Evolutionary conservation across 2,888 invertebrate species (phyloP), one percentile per base, ranked within the genome.

Genomic region (Agonopterix arenella): DNA sequence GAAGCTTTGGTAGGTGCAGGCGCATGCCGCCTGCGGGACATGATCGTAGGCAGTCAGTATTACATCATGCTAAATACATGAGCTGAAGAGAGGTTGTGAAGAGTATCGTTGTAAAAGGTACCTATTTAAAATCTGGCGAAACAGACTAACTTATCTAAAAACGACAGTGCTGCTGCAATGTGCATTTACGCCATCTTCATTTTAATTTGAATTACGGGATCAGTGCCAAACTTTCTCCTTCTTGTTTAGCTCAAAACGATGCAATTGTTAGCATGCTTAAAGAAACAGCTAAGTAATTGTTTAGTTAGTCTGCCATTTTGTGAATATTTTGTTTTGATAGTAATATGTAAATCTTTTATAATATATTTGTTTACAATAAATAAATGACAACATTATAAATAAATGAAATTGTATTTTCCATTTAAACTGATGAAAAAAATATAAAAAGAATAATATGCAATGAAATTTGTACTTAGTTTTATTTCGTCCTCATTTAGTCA

Each of bases 311-410:
- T 89, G 89, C 89, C 89, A 89, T 86, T 85, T 88, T 89, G 89
- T 89, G 89, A 89, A 89, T 89, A 89, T 88, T 86, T 89, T 86
- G 89, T 89, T 88, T 88, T 88, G 84, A 89, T 89, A 89, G 86
- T 88, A 86, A 88, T 89, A 88, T 89, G 89, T 89, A 89, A 89
- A 89, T 88, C 89, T 89, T 89, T 89, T 89, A 88, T 89, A 89
- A 89, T 88, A 89, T 88, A 89, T 89, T 89, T 89, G 89, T 88
- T 89, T 89, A 89, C 86, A 85, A 85, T 86, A 88, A 83, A 83
- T 84, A 84, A 88, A 89, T 88, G 85, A 89, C 86, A 89, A 89
- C 86, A 86, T 83, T 88, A 88, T 86, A 84, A 89, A 83, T 88
- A 88, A 88, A 85, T 84, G 81, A 86, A 86, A 88, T 80, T 89